These are phyloP conservation scores for Lonchura striata DNA, from an alignment of 2,113 vertebrate species.

Conservation along the genomic window DNA sequence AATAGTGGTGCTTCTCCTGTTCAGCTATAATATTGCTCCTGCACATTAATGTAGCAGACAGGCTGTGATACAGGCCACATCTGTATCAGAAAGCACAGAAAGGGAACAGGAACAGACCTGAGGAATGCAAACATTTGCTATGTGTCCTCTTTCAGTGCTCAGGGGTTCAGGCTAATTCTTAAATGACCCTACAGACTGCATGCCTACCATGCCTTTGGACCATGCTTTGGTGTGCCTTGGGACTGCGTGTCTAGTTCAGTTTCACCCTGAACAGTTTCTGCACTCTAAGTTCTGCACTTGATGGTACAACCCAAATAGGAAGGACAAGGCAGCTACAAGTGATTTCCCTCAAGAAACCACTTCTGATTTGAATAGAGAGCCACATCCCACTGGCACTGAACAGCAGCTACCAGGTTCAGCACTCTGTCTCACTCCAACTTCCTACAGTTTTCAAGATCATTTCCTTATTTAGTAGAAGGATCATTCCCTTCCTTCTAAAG, in stretches of 20 bases:
- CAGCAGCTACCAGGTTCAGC: not conserved
- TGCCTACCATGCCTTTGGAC: not conserved
- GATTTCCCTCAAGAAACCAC: not conserved
- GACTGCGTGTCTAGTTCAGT: not conserved
- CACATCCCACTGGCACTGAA: not conserved
- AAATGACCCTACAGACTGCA: not conserved
- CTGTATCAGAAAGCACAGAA: not conserved
- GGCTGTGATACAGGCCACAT: rapidly evolving
- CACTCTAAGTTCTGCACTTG: not conserved
- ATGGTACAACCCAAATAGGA: not conserved
- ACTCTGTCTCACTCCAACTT: not conserved
- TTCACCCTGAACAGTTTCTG: not conserved
- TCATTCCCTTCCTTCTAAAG: not conserved
- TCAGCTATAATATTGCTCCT: not conserved
- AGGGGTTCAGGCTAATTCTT: not conserved
- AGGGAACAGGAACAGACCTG: not conserved
- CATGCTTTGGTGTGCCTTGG: not conserved
- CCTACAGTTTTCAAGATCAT: not conserved
- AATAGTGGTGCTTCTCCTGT: not conserved
- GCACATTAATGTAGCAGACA: not conserved
- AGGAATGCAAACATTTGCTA: too few species aligned
- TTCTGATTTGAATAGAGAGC: not conserved
- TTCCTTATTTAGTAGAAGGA: not conserved
- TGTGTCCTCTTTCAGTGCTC: rapidly evolving
- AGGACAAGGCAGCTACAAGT: not conserved